Conservation (phyloP, 2,797 vertebrate species). For the Trichosurus vulpecula region DNA sequence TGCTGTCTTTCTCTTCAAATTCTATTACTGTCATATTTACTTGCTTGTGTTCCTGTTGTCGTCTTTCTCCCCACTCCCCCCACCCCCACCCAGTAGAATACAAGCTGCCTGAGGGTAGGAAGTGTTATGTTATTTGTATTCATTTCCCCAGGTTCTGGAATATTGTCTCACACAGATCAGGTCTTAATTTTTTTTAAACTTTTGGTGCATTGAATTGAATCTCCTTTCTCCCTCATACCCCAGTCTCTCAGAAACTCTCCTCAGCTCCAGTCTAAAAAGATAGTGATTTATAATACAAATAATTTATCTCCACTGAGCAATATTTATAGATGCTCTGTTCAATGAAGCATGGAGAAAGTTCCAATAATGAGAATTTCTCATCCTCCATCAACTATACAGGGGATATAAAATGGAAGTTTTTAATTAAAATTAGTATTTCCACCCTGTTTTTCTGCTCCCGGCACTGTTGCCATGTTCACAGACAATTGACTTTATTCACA, state of each 20-base stretch:
- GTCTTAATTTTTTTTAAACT: background rate
- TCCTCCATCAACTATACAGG: conserved; percentile 4
- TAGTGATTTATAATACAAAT: background rate
- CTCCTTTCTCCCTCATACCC: background rate
- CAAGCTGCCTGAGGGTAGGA: background rate
- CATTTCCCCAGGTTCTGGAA: background rate
- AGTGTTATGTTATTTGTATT: background rate
- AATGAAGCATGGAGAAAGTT: conserved; percentile 18
- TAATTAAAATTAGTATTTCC: conserved; percentile 17
- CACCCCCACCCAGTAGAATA: background rate
- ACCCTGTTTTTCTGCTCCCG: background rate
- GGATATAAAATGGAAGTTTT: conserved; percentile 22
- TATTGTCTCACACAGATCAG: background rate
- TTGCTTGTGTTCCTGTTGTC: background rate
- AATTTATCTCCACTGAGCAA: background rate
- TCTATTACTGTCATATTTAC: background rate
- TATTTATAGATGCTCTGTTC: conserved; percentile 48
- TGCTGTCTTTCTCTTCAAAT: background rate
- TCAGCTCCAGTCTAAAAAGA: background rate
- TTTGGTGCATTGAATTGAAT: background rate
- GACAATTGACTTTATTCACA: background rate
- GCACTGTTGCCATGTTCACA: conserved; percentile 8
- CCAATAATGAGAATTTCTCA: conserved; percentile 34
- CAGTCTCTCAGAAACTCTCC: background rate
- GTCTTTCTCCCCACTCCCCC: background rate